Evolutionary conservation across 2,888 invertebrate genomes (phyloP), one percentile per base, ranked within the genome.

Genomic region (Drosophila mayaguana): DNA sequence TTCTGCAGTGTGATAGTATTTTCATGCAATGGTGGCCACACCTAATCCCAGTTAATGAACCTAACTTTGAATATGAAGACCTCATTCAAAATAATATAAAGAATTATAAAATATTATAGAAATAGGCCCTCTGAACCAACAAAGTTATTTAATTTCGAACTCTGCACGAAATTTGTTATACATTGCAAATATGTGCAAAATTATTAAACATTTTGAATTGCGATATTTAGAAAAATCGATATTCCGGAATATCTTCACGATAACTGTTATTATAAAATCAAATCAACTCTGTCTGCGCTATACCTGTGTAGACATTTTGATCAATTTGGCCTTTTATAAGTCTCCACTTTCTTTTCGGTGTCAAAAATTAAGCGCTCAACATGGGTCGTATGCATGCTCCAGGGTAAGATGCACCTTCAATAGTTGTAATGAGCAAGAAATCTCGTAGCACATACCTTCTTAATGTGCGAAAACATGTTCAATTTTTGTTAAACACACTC

Each of bases 311-410:
- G 57, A 79, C 34, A 48, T 59, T 69, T 43, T 14, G 50, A 53
- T 73, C 70, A 69, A 63, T 40, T 73, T 63, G 48, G 61, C 34
- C 14, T 46, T 51, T 20, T 18, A 43, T 20, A 43, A 81, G 72
- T 89, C 80, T 90, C 85, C 88, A 90, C 87, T 84, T 92, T 92
- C 93, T 93, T 92, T 92, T 91, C 83, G 91, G 90, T 91, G 90
- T 91, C 80, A 81, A 91, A 88, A 90, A 90, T 88, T 87, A 90
- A 91, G 3, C 72, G 87, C 93, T 93, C 94, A 99, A 99, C 94
- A 99, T 99, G 99, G 99, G 98, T 97, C 99, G 99, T 95, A 99
- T 99, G 99, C 99, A 99, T 96, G 97, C 98, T 94, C 98, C 98
- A 93, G 98, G 98, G 98, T 98, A 68, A 96, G 81, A 82, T 78